phyloP scores from a whole-genome alignment of 2,888 invertebrate genomes.

The Blera fallax region DNA sequence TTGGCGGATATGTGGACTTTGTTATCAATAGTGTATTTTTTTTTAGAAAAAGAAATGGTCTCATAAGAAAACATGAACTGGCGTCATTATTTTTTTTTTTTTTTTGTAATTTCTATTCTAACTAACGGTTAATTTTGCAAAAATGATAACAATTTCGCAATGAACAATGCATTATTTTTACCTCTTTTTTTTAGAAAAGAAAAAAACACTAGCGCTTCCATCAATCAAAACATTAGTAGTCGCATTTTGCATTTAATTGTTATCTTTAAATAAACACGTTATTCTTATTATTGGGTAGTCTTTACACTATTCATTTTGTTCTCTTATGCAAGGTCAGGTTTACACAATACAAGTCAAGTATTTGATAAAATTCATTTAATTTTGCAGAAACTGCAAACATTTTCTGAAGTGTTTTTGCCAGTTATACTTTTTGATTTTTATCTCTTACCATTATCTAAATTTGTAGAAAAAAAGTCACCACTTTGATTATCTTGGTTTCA shows the following conservation, averaged over 20 bases:
- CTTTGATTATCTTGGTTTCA: not conserved
- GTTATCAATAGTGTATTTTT: not conserved
- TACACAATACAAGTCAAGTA: not conserved
- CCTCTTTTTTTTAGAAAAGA: not conserved
- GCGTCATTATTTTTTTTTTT: not conserved
- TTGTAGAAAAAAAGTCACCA: not conserved
- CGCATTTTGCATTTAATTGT: not conserved
- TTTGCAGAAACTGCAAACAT: not conserved
- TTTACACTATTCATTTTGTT: not conserved
- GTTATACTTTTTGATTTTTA: not conserved
- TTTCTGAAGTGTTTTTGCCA: not conserved
- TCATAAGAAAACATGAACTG: not conserved
- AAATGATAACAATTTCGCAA: not conserved
- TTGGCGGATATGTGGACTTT: not conserved
- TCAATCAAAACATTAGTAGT: not conserved
- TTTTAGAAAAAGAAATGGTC: not conserved
- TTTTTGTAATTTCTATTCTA: not conserved
- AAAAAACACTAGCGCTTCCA: not conserved
- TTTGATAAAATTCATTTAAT: not conserved
- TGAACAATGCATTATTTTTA: not conserved
- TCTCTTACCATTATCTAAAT: not conserved
- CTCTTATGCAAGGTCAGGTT: conserved; percentile 12
- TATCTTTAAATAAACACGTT: not conserved
- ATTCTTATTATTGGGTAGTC: not conserved
- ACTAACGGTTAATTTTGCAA: not conserved